Evolutionary conservation across 2,888 invertebrate genomes (phyloP), one percentile per base, ranked within the genome.

Genomic region (Frankliniella fusca): DNA sequence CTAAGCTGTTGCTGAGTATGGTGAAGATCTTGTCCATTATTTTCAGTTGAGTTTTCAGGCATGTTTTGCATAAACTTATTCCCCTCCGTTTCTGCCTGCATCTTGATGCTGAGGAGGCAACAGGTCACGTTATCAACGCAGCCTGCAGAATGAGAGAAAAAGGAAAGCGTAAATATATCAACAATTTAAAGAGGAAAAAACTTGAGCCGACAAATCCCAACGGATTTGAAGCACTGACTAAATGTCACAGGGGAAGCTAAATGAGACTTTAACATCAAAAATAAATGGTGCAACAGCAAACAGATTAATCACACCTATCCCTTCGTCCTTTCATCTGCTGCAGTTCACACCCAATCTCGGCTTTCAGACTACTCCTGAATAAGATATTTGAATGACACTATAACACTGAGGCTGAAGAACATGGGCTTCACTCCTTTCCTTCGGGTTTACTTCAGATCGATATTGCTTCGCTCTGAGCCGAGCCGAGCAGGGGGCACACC

Each of bases 81-180:
- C 23, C 23, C 70, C 70, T 76, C 70, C 9, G 70, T 76, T 23
- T 76, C 70, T 76, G 70, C 70, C 70, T 76, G 70, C 70, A 76
- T 76, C 23, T 27, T 76, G 23, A 3, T 9, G n/a, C 18, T 61
- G 18, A 18, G 8, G n/a, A 20, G 15, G 7, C 61, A 61, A 11
- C 61, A 61, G 61, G 11, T 54, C 15, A 15, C 54, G 54, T 20
- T 3, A 54, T 15, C 12, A 54, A 15, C 0, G 54, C 54, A 54
- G 15, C 54, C 54, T 54, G 54, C 54, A 54, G 20, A 20, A 54
- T 20, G 20, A 54, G 54, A 54, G 18, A 54, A 54, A 54, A 54
- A 54, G 15, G 7, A 70, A 70, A 70, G 23, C n/a, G 1, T 70
- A 8, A 70, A 23, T 11, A 23, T n/a, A 23, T 8, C 20, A 61